phyloP scores from a whole-genome alignment of 1,140 invertebrate species.

The Conopomorpha cramerella region DNA sequence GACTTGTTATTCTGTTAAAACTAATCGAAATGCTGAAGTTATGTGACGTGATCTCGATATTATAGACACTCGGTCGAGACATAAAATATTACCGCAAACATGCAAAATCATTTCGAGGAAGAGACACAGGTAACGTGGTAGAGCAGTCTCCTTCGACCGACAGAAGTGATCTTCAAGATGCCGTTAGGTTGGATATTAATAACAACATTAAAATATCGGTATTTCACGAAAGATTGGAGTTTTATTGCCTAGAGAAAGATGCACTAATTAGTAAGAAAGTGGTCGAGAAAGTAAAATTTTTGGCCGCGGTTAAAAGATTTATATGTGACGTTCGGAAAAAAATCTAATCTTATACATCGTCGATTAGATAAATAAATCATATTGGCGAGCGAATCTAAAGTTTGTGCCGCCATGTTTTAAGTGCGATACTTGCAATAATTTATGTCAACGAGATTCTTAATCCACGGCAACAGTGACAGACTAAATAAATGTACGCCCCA shows the following conservation, averaged over 20 bases:
- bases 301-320: background rate
- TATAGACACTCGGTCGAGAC: too few species aligned
- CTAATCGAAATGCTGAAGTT: too few species aligned
- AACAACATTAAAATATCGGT: too few species aligned
- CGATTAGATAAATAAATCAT: background rate
- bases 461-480: conserved; percentile 37
- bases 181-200: too few species aligned
- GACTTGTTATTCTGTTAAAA: too few species aligned
- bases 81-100: too few species aligned
- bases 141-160: too few species aligned
- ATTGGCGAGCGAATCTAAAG: conserved; percentile 9
- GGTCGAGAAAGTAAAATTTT: too few species aligned
- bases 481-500: conserved; percentile 24
- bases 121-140: too few species aligned
- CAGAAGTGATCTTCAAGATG: too few species aligned
- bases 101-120: too few species aligned
- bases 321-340: background rate
- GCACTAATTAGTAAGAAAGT: background rate
- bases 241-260: background rate
- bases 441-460: conserved; percentile 47
- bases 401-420: conserved; percentile 23
- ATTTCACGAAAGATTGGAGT: background rate
- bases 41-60: too few species aligned
- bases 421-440: conserved; percentile 28
- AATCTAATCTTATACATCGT: background rate